Evolutionary conservation across 2,113 vertebrate species (phyloP).

Genomic region (Esox niger): DNA sequence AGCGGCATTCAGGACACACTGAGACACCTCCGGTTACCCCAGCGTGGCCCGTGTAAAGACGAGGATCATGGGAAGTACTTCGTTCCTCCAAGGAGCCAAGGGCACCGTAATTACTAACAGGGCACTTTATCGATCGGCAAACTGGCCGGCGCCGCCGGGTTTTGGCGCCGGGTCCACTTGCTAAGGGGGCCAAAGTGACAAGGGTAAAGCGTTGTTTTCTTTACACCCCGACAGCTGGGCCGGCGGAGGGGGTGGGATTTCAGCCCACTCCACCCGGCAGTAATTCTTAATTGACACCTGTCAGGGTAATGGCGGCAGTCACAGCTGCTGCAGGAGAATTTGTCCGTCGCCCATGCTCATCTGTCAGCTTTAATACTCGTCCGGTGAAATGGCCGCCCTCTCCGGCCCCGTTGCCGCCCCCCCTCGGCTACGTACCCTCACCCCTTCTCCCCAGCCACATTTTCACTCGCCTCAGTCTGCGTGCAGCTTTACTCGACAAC

Average conservation of each 20-base stretch:
- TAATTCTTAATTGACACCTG: conserved; percentile 99
- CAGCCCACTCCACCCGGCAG: conserved; percentile 72
- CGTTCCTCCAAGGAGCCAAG: background rate
- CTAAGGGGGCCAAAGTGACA: conserved; percentile 91
- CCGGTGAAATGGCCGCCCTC: conserved; percentile 77
- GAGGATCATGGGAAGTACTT: background rate
- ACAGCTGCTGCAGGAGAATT: conserved; percentile 91
- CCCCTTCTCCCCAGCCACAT: background rate
- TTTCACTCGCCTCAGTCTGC: conserved; percentile 19
- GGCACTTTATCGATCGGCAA: conserved; percentile 38
- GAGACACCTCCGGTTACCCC: background rate
- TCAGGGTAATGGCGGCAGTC: conserved; percentile 77
- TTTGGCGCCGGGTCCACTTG: conserved; percentile 41
- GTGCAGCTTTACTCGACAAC: conserved; percentile 37
- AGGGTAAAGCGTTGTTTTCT: conserved; percentile 96
- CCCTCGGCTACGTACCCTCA: background rate
- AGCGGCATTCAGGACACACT: conserved; percentile 1
- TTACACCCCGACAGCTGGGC: conserved; percentile 88
- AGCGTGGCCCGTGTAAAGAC: background rate
- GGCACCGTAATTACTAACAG: conserved; percentile 18
- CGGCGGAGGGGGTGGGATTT: conserved; percentile 74
- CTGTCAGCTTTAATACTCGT: conserved; percentile 90
- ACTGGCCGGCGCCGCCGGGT: conserved; percentile 7
- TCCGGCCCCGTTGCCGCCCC: background rate
- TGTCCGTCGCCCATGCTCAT: conserved; percentile 88